Evolutionary conservation across 2,113 vertebrate genomes (phyloP).

Genomic region (Raja brachyura): DNA sequence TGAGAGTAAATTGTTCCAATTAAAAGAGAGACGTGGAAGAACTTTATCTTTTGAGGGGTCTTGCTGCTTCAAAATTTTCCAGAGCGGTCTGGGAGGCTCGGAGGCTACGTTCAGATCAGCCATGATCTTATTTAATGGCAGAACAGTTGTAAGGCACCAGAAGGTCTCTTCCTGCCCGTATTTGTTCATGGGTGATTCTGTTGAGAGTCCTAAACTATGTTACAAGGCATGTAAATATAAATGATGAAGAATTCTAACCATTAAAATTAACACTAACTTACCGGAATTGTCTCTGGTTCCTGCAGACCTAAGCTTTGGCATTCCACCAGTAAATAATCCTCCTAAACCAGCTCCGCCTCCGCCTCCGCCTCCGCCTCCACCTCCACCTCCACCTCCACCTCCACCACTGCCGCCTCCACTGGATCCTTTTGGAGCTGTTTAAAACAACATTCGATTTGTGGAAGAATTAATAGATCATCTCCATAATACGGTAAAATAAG

Average conservation of each 20-base stretch:
- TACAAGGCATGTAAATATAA: neutral
- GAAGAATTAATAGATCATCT: neutral
- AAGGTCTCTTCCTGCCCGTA: neutral
- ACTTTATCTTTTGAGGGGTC: too few species aligned
- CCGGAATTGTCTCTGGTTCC: conserved; percentile 63
- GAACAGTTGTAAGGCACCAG: too few species aligned
- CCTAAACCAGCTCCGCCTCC: conserved; percentile 69
- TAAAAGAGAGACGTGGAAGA: too few species aligned
- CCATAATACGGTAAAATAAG: neutral
- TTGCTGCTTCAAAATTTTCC: too few species aligned
- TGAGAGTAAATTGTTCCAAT: too few species aligned
- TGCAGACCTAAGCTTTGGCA: conserved; percentile 83
- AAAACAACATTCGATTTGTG: conserved; percentile 42
- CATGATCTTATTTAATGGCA: too few species aligned
- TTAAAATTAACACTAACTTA: conserved; percentile 45
- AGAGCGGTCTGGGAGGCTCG: too few species aligned
- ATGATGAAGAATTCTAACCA: neutral
- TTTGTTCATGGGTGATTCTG: neutral
- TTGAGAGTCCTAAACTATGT: neutral
- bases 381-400: conserved; percentile 46
- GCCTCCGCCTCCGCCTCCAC: conserved; percentile 45
- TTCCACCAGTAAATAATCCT: conserved; percentile 86
- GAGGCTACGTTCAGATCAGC: too few species aligned
- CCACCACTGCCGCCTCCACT: conserved; percentile 51
- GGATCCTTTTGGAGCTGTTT: conserved; percentile 75